Percentiles rank a stretch among this genome's conserved stretches.
Conservation (phyloP, 2,113 vertebrate species). For the Peromyscus polionotus region DNA sequence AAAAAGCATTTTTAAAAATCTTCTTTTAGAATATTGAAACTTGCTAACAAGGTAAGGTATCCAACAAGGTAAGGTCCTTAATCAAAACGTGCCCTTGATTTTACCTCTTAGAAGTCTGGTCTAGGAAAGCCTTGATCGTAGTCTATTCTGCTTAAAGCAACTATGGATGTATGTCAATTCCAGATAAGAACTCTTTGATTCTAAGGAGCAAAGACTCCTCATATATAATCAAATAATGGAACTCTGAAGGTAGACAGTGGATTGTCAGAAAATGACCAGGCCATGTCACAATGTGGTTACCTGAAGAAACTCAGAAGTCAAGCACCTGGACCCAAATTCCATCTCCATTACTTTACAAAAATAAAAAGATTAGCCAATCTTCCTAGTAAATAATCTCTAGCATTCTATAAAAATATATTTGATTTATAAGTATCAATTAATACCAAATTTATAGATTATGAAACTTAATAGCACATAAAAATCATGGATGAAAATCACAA, state of each 20-base stretch:
- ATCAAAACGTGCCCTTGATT: not conserved
- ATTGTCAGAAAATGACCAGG: not conserved
- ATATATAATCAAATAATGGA: not conserved
- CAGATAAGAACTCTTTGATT: not conserved
- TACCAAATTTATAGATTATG: conserved; percentile 21
- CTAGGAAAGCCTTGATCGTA: not conserved
- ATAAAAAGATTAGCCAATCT: not conserved
- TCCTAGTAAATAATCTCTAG: not conserved
- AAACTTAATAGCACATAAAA: not conserved
- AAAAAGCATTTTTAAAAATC: not conserved
- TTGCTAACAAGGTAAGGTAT: not conserved
- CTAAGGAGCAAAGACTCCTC: not conserved
- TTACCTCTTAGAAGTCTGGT: not conserved
- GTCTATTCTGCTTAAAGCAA: not conserved
- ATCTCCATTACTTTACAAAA: not conserved
- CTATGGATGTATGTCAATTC: not conserved
- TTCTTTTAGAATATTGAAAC: conserved; percentile 15
- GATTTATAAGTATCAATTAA: conserved; percentile 1
- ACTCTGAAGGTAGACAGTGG: not conserved
- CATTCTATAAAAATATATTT: not conserved
- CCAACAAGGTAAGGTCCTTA: not conserved
- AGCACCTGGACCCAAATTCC: not conserved
- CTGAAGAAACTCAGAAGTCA: not conserved
- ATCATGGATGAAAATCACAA: not conserved
- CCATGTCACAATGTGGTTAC: not conserved